phyloP scores from a whole-genome alignment of 2,888 invertebrate genomes.

The Euzophera pinguis region DNA sequence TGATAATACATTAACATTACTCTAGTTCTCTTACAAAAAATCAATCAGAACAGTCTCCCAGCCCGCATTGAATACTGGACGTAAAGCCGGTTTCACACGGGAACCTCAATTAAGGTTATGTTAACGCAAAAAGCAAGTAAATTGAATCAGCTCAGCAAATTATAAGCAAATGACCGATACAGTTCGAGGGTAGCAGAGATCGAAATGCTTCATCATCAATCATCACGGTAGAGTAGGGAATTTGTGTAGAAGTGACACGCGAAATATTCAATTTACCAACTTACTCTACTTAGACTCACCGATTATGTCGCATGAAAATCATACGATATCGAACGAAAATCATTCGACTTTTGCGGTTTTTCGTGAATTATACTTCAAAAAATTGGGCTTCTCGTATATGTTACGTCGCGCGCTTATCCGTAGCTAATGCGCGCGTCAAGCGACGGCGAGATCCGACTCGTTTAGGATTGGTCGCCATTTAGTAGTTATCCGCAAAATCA shows the following conservation, averaged over 20 bases:
- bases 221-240: conserved; percentile 22
- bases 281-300: no score
- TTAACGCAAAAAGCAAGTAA: conserved; percentile 38
- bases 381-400: no score
- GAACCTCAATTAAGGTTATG: conserved; percentile 30
- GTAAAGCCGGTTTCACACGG: conserved; percentile 32
- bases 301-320: no score
- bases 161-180: conserved; percentile 40
- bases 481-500: no score
- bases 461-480: no score
- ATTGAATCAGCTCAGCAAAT: conserved; percentile 40
- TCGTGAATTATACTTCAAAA: no score
- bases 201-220: conserved; percentile 28
- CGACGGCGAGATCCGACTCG: no score
- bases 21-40: conserved; percentile 3
- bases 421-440: no score
- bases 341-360: no score
- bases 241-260: background rate
- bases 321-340: no score
- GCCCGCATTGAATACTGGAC: conserved; percentile 10
- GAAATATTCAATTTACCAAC: background rate
- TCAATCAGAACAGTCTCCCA: conserved; percentile 2
- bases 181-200: conserved; percentile 24
- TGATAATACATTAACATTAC: background rate
- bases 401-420: no score